Percentiles rank a stretch among this genome's conserved stretches.
Evolutionary conservation across 2,888 invertebrate genomes (phyloP).

Genomic region (Holacanthella duospinosa): DNA sequence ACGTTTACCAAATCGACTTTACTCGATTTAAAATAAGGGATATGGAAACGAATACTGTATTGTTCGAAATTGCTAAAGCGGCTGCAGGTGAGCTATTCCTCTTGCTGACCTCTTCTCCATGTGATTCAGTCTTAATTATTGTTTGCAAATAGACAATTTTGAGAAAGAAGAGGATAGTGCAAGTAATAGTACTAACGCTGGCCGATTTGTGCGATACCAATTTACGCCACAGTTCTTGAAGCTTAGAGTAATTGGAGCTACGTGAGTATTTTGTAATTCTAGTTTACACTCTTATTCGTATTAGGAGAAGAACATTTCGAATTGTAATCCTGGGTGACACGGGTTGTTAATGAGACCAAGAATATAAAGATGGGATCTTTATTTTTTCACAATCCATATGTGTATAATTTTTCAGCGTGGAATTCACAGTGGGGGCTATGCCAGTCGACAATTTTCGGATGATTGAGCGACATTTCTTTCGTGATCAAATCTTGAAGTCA

Average conservation of each 20-base stretch:
- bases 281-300: not conserved
- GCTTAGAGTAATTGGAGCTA: constrained; percentile 91
- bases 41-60: constrained; percentile 69
- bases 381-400: too few species aligned
- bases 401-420: constrained; percentile 68
- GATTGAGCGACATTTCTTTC: constrained; percentile 95
- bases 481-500: constrained; percentile 83
- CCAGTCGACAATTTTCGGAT: constrained; percentile 93
- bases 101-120: too few species aligned
- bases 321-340: too few species aligned
- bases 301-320: not conserved
- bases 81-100: constrained; percentile 44
- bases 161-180: not conserved
- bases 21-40: constrained; percentile 93
- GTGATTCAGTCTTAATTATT: not conserved
- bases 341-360: too few species aligned
- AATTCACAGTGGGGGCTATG: constrained; percentile 86
- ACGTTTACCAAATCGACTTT: constrained; percentile 95
- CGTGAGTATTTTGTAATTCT: constrained; percentile 55
- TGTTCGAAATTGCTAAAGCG: constrained; percentile 93
- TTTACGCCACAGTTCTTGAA: constrained; percentile 96
- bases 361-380: too few species aligned
- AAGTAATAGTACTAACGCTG: constrained; percentile 59
- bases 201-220: constrained; percentile 95
- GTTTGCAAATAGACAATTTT: not conserved